Base-by-base conservation (phyloP, 2,888 invertebrate genomes). In the Cryptops parisi region DNA sequence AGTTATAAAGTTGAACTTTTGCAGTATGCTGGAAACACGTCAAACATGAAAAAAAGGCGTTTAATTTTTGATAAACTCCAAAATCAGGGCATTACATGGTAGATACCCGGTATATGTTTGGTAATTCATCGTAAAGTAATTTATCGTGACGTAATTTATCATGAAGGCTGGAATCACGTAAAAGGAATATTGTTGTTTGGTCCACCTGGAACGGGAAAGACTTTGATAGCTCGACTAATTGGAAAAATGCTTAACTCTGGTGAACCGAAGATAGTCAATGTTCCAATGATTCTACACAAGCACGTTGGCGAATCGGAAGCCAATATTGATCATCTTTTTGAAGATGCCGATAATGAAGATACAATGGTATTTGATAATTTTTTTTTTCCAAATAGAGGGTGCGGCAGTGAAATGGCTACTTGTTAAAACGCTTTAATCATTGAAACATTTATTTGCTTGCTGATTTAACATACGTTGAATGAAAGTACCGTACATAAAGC, bases 271-370 rank as follows among this genome's bases (percentile, higher is more conserved):
- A 98, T 98, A 67, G 94, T 99, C 1, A 99, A 98, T 67, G 98
- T 98, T 1, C 98, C 98, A 1, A 96, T 98, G 71, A 93, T 98
- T 67, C 75, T 99, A 64, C 97, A 99, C 72, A 99, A 98, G 70
- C 99, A 96, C 70, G 98, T 99, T 6, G 98, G 98, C 55, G 98
- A 99, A 73, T 96, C 96, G 49, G 98, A 98, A 72, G 96, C 98
- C 33, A 98, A 98, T 68, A 79, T 98, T 60, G 74, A 98, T 58
- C 77, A 93, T 50, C 73, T 98, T 56, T 98, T 98, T 71, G 97
- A 94, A 54, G 97, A 98, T 54, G 98, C 98, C 1, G 98, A 98
- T 69, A 97, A 97, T 60, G 98, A 98, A 69, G 93, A 94, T 67
- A 94, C 93, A 66, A 77, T 84, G 72, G 87, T 89, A n/a, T 70